Base-by-base conservation (phyloP, 2,113 vertebrate species). In the Ophthalmotilapia sp. region DNA sequence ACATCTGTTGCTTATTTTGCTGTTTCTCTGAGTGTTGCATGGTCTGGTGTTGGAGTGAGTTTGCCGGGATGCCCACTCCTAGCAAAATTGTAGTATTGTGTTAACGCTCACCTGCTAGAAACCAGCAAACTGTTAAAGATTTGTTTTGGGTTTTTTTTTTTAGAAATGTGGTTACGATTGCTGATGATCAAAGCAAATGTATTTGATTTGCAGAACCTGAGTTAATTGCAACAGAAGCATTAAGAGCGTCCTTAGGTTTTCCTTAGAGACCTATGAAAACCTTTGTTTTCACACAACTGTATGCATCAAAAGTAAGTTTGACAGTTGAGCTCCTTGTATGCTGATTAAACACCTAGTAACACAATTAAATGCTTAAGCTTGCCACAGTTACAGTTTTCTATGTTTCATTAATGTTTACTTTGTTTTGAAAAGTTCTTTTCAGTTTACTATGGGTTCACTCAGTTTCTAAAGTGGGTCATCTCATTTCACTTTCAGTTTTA, bases 281-380 rank as follows among this genome's bases (percentile, higher is more conserved):
- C n/a, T 6, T 68, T 12, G 17, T 73, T 45, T 73, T 45, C 5
- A 42, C 38, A 23, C 13, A 42, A 42, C 65, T 73, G 38, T 80
- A 79, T 49, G 49, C 79, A 83, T 84, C 68, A 79, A 90, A 92
- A 86, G 83, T 83, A 82, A 80, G 62, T 49, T 82, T 92, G 82
- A 93, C 87, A 91, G 88, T 89, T 91, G 83, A 56, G 83, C 56
- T 65, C 51, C 73, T 82, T 91, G 70, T 91, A 81, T 42, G 42
- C 51, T 53, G 31, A 88, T 84, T 80, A 68, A 79, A 85, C 47
- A 53, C 36, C 42, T 86, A 79, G 81, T 88, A 36, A 79, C 13
- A 80, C 55, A 80, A 81, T 65, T 19, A 15, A 81, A 42, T 47
- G 21, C 75, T 77, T 81, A 81, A 38, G n/a, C 73, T 75, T 19